Percentiles rank a stretch among this genome's conserved stretches.
Conservation (phyloP, 2,888 invertebrate genomes). For the Drosophila greeni region DNA sequence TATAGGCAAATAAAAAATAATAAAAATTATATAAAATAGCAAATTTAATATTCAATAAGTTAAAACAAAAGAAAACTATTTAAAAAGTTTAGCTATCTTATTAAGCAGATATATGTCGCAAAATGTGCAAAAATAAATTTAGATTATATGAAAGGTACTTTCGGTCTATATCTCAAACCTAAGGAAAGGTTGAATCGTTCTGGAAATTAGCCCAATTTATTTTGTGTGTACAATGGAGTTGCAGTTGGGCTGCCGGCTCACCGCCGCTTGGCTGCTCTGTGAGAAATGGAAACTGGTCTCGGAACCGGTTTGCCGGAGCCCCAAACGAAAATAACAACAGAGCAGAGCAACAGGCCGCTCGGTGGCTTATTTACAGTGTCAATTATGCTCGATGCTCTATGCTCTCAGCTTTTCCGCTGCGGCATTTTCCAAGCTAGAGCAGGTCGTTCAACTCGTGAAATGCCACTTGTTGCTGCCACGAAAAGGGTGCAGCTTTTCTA, state of each 20-base stretch:
- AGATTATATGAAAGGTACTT: no score
- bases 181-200: background rate
- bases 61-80: no score
- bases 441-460: constrained; percentile 62
- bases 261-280: constrained; percentile 50
- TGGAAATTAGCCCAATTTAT: background rate
- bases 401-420: constrained; percentile 44
- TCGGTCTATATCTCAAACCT: background rate
- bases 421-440: constrained; percentile 52
- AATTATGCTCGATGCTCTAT: constrained; percentile 26
- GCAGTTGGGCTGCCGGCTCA: constrained; percentile 36
- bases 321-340: constrained; percentile 53
- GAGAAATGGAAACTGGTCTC: constrained; percentile 66
- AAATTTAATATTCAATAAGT: no score
- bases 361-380: constrained; percentile 28
- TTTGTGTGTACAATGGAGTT: constrained; percentile 35
- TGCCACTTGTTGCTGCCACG: constrained; percentile 47
- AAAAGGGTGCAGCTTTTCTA: constrained; percentile 43
- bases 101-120: background rate
- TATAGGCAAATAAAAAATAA: no score
- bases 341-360: constrained; percentile 26
- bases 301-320: constrained; percentile 48
- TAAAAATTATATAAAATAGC: no score
- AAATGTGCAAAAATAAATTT: background rate
- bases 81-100: no score